Percentiles rank a stretch among this genome's conserved stretches.
These are phyloP conservation scores for Orthosia cruda DNA, from an alignment of 2,888 invertebrate species.

Conservation along the genomic window DNA sequence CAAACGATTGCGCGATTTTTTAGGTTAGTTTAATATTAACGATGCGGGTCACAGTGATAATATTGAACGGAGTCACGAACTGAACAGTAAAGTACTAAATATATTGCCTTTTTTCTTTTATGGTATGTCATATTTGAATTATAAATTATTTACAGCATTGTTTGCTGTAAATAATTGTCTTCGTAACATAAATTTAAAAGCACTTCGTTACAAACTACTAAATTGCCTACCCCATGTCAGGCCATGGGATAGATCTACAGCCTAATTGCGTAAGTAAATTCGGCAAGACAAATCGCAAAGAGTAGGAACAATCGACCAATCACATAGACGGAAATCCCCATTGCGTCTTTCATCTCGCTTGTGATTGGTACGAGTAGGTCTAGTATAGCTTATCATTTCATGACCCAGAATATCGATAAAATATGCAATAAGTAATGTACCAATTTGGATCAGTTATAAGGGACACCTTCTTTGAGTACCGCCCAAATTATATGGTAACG, in stretches of 20 bases:
- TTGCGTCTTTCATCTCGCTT: too few relatives aligned
- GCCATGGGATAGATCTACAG: too few relatives aligned
- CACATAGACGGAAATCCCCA: too few relatives aligned
- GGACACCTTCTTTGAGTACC: neutral
- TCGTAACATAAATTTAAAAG: neutral
- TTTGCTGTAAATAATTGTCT: too few relatives aligned
- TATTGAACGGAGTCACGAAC: conserved; percentile 35
- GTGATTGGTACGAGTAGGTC: too few relatives aligned
- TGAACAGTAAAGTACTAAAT: neutral
- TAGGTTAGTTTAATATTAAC: conserved; percentile 60
- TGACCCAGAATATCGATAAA: neutral
- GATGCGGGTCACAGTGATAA: conserved; percentile 61
- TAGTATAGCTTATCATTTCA: neutral
- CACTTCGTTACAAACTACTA: too few relatives aligned
- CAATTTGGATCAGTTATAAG: conserved; percentile 3
- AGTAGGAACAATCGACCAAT: too few relatives aligned
- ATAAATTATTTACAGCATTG: neutral
- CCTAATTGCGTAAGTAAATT: too few relatives aligned
- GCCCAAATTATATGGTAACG: neutral
- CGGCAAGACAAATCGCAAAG: too few relatives aligned
- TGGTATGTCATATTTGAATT: conserved; percentile 4
- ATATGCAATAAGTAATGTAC: neutral
- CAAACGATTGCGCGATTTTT: conserved; percentile 61
- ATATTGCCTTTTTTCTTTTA: conserved; percentile 7
- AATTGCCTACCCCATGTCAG: too few relatives aligned